Percentiles rank a stretch among this genome's conserved stretches.
phyloP scores from a whole-genome alignment of 2,888 invertebrate genomes.

The Isotomurus palustris region DNA sequence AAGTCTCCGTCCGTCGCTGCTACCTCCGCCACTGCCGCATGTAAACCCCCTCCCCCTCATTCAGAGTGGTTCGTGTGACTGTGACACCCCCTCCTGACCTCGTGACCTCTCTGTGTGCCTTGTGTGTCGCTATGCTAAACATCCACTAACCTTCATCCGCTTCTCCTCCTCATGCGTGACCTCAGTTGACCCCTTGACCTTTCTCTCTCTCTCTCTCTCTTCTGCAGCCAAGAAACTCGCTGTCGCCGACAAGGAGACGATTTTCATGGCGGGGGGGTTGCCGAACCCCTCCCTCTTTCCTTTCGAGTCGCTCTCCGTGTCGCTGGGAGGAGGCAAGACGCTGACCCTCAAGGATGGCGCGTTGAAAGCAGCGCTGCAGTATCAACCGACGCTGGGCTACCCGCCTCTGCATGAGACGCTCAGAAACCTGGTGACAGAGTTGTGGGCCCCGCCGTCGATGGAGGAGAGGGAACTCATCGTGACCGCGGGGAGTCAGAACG shows the following conservation, averaged over 20 bases:
- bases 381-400: slow-evolving; percentile 69
- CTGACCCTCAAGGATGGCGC: slow-evolving; percentile 58
- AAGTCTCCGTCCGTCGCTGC: too few species aligned
- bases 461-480: slow-evolving; percentile 57
- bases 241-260: slow-evolving; percentile 51
- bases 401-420: slow-evolving; percentile 59
- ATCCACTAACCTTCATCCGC: not conserved
- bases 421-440: slow-evolving; percentile 59
- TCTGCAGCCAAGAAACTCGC: slow-evolving; percentile 55
- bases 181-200: not conserved
- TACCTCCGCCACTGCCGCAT: too few species aligned
- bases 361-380: slow-evolving; percentile 65
- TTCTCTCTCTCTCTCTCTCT: slow-evolving; percentile 2
- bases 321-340: slow-evolving; percentile 56
- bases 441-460: slow-evolving; percentile 65
- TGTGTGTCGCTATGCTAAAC: too few species aligned
- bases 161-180: not conserved
- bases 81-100: too few species aligned
- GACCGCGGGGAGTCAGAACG: slow-evolving; percentile 73
- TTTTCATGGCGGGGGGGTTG: slow-evolving; percentile 62
- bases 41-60: too few species aligned
- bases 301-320: slow-evolving; percentile 60
- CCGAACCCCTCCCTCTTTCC: slow-evolving; percentile 70
- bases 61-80: too few species aligned
- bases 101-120: too few species aligned